These are phyloP conservation scores for Limanda limanda DNA, from an alignment of 2,113 vertebrate species.

Conservation along the genomic window DNA sequence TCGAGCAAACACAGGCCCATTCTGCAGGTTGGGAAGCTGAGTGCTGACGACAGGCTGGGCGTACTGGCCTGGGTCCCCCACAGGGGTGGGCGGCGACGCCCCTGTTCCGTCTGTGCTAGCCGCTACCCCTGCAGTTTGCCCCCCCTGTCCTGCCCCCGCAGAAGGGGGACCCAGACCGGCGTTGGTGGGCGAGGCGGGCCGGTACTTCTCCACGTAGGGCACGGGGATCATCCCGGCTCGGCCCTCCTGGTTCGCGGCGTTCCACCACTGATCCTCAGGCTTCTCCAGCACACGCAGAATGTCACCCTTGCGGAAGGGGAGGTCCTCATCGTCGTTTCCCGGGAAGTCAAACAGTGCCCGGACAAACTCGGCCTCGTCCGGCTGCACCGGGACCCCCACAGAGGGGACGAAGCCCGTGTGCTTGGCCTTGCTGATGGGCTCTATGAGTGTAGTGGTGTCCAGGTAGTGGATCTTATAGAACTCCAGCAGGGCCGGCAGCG, in stretches of 20 bases:
- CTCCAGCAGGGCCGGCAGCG: slow-evolving; percentile 93
- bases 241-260: slow-evolving; percentile 93
- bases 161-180: slow-evolving; percentile 10
- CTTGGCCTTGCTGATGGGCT: slow-evolving; percentile 90
- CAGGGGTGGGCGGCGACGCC: slow-evolving; percentile 82
- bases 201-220: slow-evolving; percentile 97
- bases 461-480: slow-evolving; percentile 99
- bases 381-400: slow-evolving; percentile 79
- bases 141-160: slow-evolving; percentile 30
- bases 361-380: slow-evolving; percentile 91
- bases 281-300: slow-evolving; percentile 95
- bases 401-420: slow-evolving; percentile 76
- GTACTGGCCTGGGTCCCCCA: slow-evolving; percentile 94
- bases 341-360: slow-evolving; percentile 97
- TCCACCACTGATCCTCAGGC: slow-evolving; percentile 99
- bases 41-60: slow-evolving; percentile 90
- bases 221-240: slow-evolving; percentile 97
- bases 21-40: slow-evolving; percentile 98
- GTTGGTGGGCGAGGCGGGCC: slow-evolving; percentile 88
- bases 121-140: slow-evolving; percentile 39
- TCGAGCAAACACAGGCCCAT: slow-evolving; percentile 96
- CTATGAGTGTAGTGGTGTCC: slow-evolving; percentile 98
- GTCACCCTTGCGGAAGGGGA: slow-evolving; percentile 97
- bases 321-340: slow-evolving; percentile 97
- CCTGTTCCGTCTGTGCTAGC: slow-evolving; percentile 87